Conservation (phyloP, 2,797 vertebrate species). For the Anableps anableps region DNA sequence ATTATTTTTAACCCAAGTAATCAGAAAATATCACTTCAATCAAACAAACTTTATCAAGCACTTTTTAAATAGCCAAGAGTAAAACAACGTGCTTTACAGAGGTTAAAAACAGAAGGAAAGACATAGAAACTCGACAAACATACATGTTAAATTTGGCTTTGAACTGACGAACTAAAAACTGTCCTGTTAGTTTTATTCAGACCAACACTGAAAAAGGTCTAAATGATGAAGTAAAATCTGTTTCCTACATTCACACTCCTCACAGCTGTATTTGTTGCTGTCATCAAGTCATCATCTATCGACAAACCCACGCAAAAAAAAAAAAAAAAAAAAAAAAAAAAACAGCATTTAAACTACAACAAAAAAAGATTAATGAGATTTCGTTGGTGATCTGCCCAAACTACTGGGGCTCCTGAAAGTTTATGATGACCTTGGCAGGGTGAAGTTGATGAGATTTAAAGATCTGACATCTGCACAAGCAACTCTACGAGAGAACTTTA, state of each 20-base stretch:
- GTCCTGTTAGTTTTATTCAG: neutral
- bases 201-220: neutral
- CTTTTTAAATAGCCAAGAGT: neutral
- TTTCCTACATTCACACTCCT: neutral
- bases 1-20: neutral
- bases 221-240: neutral
- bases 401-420: neutral
- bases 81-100: neutral
- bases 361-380: neutral
- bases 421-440: neutral
- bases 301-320: neutral
- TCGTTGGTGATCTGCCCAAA: neutral
- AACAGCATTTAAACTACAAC: neutral
- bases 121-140: neutral
- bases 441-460: neutral
- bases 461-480: neutral
- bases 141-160: neutral
- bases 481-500: neutral
- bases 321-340: neutral
- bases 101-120: neutral
- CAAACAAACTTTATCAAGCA: neutral
- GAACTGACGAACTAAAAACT: neutral
- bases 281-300: neutral
- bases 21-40: neutral
- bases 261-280: neutral